Evolutionary conservation across 1,140 invertebrate species (phyloP).

Genomic region (Araneus ventricosus): DNA sequence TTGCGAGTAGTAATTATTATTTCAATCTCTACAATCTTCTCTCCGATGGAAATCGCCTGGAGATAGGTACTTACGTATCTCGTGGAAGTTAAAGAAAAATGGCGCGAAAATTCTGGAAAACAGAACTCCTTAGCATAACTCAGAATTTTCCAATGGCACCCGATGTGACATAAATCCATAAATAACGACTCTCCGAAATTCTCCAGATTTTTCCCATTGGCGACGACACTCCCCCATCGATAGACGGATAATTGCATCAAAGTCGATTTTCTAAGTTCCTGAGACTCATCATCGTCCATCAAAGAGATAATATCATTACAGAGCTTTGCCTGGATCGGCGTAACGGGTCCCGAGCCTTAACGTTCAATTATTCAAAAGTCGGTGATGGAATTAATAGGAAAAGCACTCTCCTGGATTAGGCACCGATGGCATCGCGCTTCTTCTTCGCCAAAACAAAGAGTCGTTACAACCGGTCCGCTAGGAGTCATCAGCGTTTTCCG

Average conservation of each 20-base stretch:
- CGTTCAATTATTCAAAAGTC: conserved; percentile 67
- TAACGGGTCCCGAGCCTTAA: neutral
- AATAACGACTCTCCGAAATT: conserved; percentile 51
- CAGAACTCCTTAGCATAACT: conserved; percentile 32
- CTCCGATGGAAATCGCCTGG: neutral
- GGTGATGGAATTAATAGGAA: conserved; percentile 67
- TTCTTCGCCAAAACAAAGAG: conserved; percentile 31
- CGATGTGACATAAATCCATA: conserved; percentile 45
- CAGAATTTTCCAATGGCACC: conserved; percentile 35
- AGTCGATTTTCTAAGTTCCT: conserved; percentile 53
- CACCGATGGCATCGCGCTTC: neutral
- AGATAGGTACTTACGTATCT: neutral
- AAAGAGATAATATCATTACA: conserved; percentile 68
- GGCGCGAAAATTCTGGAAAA: too few species aligned
- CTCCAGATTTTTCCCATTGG: conserved; percentile 61
- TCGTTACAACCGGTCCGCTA: conserved; percentile 10
- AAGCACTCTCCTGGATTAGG: conserved; percentile 57
- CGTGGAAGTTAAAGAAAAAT: neutral
- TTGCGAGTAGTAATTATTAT: conserved; percentile 10
- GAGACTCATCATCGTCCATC: conserved; percentile 61
- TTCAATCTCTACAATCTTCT: neutral
- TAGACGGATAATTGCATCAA: conserved; percentile 67
- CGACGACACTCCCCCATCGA: conserved; percentile 46
- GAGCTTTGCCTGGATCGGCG: neutral
- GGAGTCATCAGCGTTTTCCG: conserved; percentile 48